Evolutionary conservation across 2,797 vertebrate genomes (phyloP).

Genomic region (Argyrosomus regius): DNA sequence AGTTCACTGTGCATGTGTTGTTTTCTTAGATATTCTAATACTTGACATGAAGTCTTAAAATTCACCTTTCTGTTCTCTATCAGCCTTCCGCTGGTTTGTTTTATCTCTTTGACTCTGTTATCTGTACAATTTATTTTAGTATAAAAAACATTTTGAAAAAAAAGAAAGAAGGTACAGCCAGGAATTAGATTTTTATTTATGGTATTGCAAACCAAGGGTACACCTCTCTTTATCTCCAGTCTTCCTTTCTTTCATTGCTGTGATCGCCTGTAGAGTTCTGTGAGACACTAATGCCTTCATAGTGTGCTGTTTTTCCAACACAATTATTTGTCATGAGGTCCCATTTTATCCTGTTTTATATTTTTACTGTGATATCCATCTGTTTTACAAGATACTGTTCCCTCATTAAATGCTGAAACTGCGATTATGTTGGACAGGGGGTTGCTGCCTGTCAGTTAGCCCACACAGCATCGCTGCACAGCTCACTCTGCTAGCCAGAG

Average conservation of each 20-base stretch:
- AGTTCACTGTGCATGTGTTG: background rate
- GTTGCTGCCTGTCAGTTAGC: conserved; percentile 36
- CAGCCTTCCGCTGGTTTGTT: background rate
- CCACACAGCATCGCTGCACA: conserved; percentile 20
- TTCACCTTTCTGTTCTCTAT: background rate
- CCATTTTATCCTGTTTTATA: conserved; percentile 29
- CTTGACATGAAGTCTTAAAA: background rate
- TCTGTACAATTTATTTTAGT: background rate
- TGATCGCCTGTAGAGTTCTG: conserved; percentile 6
- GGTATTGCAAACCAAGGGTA: background rate
- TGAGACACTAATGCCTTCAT: background rate
- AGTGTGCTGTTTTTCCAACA: conserved; percentile 7
- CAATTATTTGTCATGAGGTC: conserved; percentile 26
- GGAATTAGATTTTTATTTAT: background rate
- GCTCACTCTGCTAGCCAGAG: conserved; percentile 16
- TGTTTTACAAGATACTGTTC: conserved; percentile 49
- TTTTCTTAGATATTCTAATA: background rate
- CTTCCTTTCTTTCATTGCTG: background rate
- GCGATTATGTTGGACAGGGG: conserved; percentile 31
- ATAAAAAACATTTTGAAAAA: background rate
- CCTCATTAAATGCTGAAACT: conserved; percentile 41
- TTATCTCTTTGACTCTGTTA: background rate
- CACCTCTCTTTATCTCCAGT: background rate
- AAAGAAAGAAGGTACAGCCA: background rate
- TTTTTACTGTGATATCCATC: conserved; percentile 39